Evolutionary conservation across 2,113 vertebrate species (phyloP).

Genomic region (Malurus melanocephalus): DNA sequence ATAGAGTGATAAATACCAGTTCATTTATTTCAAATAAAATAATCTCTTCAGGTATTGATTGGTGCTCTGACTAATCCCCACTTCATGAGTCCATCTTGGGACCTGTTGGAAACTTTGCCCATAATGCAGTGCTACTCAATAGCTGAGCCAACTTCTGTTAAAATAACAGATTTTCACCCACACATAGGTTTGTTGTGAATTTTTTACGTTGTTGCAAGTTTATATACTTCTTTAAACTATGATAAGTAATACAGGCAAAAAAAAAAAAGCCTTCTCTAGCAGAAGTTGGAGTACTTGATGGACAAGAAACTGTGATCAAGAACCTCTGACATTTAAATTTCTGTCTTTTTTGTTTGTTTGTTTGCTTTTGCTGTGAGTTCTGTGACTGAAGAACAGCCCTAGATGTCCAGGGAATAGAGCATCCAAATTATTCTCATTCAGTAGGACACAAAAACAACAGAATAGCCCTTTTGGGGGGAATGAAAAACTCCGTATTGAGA

Average conservation of each 20-base stretch:
- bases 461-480: not conserved
- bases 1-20: constrained; percentile 40
- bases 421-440: rapidly evolving
- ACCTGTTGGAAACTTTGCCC: not conserved
- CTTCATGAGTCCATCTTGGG: not conserved
- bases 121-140: not conserved
- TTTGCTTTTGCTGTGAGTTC: not conserved
- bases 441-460: not conserved
- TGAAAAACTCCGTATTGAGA: not conserved
- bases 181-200: not conserved
- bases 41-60: constrained; percentile 40
- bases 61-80: constrained; percentile 7
- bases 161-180: not conserved
- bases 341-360: not conserved
- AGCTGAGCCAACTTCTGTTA: not conserved
- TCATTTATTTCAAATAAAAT: constrained; percentile 54
- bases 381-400: not conserved
- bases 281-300: not conserved
- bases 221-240: not conserved
- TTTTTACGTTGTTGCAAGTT: not conserved
- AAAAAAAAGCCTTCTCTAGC: not conserved
- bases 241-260: not conserved
- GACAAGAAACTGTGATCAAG: not conserved
- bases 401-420: not conserved
- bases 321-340: not conserved